A percentile compares a stretch with the other conserved stretches of the same genome.
phyloP scores from a whole-genome alignment of 2,888 invertebrate genomes.

The Apotomis betuletana region DNA sequence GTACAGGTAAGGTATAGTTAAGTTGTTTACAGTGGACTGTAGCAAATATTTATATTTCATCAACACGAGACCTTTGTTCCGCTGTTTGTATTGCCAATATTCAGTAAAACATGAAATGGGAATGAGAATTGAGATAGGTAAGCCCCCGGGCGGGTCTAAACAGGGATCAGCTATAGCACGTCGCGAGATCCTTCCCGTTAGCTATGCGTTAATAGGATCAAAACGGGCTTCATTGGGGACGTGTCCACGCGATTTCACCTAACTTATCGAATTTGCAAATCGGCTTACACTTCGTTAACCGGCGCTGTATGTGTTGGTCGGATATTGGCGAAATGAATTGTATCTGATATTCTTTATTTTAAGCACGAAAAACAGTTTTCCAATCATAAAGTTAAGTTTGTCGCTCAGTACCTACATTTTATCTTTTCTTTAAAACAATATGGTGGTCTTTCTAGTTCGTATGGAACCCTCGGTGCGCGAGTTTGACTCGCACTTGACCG shows the following conservation, averaged over 20 bases:
- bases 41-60: neutral
- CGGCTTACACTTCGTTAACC: slow-evolving; percentile 81
- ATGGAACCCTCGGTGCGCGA: too few relatives aligned
- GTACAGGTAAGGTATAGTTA: neutral
- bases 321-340: slow-evolving; percentile 8
- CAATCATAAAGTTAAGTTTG: too few relatives aligned
- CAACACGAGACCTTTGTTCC: neutral
- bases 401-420: too few relatives aligned
- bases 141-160: slow-evolving; percentile 55
- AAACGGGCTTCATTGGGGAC: slow-evolving; percentile 79
- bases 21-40: neutral
- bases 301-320: slow-evolving; percentile 50
- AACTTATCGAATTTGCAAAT: slow-evolving; percentile 82
- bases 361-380: too few relatives aligned
- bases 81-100: neutral
- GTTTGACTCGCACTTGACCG: too few relatives aligned
- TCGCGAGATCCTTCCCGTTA: slow-evolving; percentile 77
- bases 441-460: too few relatives aligned
- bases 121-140: slow-evolving; percentile 44
- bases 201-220: slow-evolving; percentile 82
- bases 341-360: neutral
- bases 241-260: slow-evolving; percentile 80
- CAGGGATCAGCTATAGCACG: slow-evolving; percentile 66
- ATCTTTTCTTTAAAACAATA: too few relatives aligned
- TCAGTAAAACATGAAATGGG: slow-evolving; percentile 1